Percentiles rank a stretch among this genome's conserved stretches.
These are phyloP conservation scores for Mionectes olivaceus DNA, from an alignment of 2,797 vertebrate species.

Conservation along the genomic window DNA sequence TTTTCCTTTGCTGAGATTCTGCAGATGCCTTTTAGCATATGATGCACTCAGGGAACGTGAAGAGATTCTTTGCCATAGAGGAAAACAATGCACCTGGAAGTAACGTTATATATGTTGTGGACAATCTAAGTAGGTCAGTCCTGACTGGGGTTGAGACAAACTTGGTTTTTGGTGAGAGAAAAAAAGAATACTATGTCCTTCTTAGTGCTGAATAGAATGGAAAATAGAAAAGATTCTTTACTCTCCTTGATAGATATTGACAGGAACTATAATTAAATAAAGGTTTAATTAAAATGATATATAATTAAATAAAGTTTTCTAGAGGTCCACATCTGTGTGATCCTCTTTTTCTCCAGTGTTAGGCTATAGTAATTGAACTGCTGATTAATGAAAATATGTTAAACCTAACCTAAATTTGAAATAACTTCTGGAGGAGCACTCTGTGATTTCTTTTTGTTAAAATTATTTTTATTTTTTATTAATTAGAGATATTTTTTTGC, in stretches of 20 bases:
- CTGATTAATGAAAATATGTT: not conserved
- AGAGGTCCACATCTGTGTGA: not conserved
- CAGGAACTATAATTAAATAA: not conserved
- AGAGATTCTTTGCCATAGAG: not conserved
- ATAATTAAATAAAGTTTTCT: not conserved
- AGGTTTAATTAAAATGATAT: too few relatives aligned
- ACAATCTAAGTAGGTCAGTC: not conserved
- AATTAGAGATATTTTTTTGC: not conserved
- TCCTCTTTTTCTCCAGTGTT: not conserved
- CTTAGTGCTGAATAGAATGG: not conserved
- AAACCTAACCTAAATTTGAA: not conserved
- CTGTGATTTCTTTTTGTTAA: not conserved
- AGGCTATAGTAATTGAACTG: not conserved
- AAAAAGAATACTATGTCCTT: not conserved
- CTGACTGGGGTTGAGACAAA: not conserved
- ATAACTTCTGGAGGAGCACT: not conserved
- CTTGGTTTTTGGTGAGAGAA: not conserved
- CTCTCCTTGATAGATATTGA: not conserved
- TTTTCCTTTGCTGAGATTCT: not conserved
- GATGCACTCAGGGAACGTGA: not conserved
- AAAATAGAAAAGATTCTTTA: not conserved
- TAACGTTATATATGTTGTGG: not conserved
- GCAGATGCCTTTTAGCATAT: not conserved
- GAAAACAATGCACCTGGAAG: not conserved
- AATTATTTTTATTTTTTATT: not conserved